Base-by-base conservation (phyloP, 30 jellyfish, hydroid and myxozoan species). In the Clytia hemisphaerica region DNA sequence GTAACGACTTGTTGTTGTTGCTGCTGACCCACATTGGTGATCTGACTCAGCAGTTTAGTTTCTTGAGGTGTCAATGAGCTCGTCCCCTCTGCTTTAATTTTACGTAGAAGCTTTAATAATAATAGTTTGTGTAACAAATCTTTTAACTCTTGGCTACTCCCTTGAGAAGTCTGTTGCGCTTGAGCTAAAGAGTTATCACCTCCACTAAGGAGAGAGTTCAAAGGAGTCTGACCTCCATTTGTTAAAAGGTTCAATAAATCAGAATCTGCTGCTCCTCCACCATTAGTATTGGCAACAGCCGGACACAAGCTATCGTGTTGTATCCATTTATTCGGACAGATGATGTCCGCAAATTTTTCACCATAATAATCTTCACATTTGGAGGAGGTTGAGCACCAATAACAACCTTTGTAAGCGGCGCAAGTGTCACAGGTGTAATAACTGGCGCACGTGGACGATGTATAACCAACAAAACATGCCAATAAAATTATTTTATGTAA, bases 21-120 rank as follows among this genome's bases (percentile, higher is more conserved):
- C n/a, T n/a, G n/a, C n/a, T n/a, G n/a, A n/a, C n/a, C n/a, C n/a
- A n/a, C n/a, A n/a, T n/a, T n/a, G 2, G 81, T 69, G 44, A 21
- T 21, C 49, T 69, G 37, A 9, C 27, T 49, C 2, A 69, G 27
- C 54, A 69, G 18, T 6, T 24, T 12, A 24, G 30, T 47, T 2
- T 69, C 81, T 44, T 69, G 76, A 6, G 46, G 58, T 24, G 54
- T 69, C 5, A 69, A 32, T 28, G 70, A n/a, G 25, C 55, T 21
- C 46, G 50, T 50, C 18, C 81, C 81, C 15, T 47, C 58, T 24
- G 46, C 34, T 50, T 69, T 69, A 24, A 69, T 33, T 69, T 69
- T 69, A 29, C 71, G 58, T 6, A 69, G 74, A 0, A 69, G 75
- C 59, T 49, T 46, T 26, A 69, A 55, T 32, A 69, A 30, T 27